Conservation (phyloP, 2,888 invertebrate species). For the Hermaeophaga mercurialis region DNA sequence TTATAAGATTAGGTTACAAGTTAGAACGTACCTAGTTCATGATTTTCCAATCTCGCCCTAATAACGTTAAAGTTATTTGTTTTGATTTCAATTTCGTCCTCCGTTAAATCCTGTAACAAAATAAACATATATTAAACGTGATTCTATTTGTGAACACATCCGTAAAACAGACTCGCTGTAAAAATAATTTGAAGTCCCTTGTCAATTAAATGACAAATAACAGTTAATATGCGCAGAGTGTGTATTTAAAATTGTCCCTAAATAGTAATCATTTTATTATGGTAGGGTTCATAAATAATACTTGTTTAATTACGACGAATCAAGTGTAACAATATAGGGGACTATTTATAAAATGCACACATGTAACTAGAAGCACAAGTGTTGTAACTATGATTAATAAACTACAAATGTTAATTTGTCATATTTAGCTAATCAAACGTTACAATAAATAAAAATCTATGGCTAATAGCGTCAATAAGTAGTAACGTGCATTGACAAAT, state of each 20-base stretch:
- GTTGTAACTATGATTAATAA: too few species aligned
- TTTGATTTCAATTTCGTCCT: constrained; percentile 49
- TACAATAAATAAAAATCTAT: too few species aligned
- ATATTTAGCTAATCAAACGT: too few species aligned
- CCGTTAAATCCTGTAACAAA: constrained; percentile 53
- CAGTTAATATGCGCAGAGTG: too few species aligned
- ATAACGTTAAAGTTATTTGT: constrained; percentile 11
- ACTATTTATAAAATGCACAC: constrained; percentile 3
- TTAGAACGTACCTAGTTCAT: constrained; percentile 53
- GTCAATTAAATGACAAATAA: too few species aligned
- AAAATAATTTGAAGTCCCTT: too few species aligned
- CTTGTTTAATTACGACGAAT: neutral
- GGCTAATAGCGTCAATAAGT: too few species aligned
- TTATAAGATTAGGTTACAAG: too few species aligned
- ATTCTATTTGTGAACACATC: too few species aligned
- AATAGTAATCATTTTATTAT: neutral
- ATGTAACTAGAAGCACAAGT: constrained; percentile 3
- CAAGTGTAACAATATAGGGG: constrained; percentile 4
- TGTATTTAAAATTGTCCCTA: neutral
- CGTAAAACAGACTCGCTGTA: too few species aligned
- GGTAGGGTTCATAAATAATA: neutral
- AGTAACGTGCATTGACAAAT: too few species aligned
- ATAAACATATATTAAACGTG: neutral
- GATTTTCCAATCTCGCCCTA: constrained; percentile 48
- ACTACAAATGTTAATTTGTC: too few species aligned